phyloP scores from a whole-genome alignment of 2,797 vertebrate genomes.

The Vipera latastei region DNA sequence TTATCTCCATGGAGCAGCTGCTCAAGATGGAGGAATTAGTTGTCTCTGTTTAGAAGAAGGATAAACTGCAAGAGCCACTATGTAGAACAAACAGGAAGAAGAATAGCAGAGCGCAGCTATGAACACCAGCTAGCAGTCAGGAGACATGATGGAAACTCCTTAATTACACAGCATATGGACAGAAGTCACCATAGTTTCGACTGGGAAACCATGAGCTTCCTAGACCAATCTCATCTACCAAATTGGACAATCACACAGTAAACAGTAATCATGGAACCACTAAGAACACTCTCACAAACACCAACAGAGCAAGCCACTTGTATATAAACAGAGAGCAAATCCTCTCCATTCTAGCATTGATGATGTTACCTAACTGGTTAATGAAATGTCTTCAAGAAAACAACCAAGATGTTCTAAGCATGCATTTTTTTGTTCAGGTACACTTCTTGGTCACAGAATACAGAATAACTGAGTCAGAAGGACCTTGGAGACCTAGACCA shows the following conservation, averaged over 20 bases:
- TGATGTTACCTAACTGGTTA: neutral
- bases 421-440: neutral
- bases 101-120: neutral
- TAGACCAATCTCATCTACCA: neutral
- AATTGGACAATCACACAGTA: neutral
- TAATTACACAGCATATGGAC: neutral
- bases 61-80: slow-evolving; percentile 34
- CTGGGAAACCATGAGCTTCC: neutral
- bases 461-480: neutral
- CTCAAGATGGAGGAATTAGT: slow-evolving; percentile 36
- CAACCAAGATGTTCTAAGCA: neutral
- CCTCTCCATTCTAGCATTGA: neutral
- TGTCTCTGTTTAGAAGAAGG: slow-evolving; percentile 54
- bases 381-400: neutral
- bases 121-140: neutral
- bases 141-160: neutral
- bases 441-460: neutral
- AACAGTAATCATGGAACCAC: neutral
- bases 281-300: neutral
- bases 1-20: neutral
- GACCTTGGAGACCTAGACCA: neutral
- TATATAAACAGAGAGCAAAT: neutral
- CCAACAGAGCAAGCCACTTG: neutral
- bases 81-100: neutral
- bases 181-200: neutral